These are phyloP conservation scores for Pseudolaguvia tuberculata DNA, from an alignment of 2,113 vertebrate species.

Conservation along the genomic window DNA sequence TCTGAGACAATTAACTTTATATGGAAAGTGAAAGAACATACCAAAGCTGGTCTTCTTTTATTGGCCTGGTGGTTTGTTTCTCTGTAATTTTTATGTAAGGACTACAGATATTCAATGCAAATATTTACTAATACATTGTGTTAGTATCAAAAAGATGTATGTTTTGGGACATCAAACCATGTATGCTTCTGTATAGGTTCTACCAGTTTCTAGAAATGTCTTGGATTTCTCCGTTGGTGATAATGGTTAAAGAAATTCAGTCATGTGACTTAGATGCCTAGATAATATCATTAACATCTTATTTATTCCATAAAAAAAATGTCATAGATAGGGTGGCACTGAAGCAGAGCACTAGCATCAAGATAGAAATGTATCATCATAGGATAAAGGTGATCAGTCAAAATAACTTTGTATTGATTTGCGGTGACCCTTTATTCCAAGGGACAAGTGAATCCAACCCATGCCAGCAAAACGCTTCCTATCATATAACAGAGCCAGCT, in stretches of 20 bases:
- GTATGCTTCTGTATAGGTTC: not conserved
- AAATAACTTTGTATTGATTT: conserved; percentile 29
- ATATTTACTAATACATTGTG: not conserved
- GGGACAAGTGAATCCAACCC: conserved; percentile 4
- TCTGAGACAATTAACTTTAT: conserved; percentile 42
- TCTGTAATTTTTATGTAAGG: not conserved
- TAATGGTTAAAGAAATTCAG: not conserved
- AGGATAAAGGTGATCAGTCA: conserved; percentile 25
- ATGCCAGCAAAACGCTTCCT: conserved; percentile 21
- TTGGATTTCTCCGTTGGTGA: not conserved
- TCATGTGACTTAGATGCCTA: not conserved
- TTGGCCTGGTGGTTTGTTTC: not conserved
- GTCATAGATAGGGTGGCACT: not conserved
- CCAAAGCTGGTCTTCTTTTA: not conserved
- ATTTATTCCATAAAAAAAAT: not conserved
- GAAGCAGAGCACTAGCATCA: not conserved
- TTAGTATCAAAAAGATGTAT: too few relatives aligned
- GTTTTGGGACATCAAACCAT: not conserved
- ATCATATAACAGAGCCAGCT: not conserved
- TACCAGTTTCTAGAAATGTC: too few relatives aligned
- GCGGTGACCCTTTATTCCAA: conserved; percentile 9
- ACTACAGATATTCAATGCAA: not conserved
- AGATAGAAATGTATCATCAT: conserved; percentile 16
- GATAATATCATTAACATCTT: not conserved
- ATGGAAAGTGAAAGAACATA: conserved; percentile 21